Evolutionary conservation across 2,797 vertebrate genomes (phyloP).

Genomic region (Austrolebias charrua): DNA sequence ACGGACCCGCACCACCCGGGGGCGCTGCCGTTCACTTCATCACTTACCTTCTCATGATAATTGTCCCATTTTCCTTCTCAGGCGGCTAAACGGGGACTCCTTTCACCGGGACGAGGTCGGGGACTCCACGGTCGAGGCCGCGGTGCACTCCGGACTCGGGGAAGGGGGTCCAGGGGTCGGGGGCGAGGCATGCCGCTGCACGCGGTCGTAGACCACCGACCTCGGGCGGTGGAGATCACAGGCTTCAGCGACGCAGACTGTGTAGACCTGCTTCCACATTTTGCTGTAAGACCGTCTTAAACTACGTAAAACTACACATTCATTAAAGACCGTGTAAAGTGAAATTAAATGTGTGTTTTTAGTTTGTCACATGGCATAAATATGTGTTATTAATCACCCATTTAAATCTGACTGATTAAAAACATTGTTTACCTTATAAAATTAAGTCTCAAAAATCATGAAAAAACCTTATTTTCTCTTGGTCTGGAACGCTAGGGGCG

Average conservation of each 20-base stretch:
- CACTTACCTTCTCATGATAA: background rate
- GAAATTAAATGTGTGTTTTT: too few relatives aligned
- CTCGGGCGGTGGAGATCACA: slow-evolving; percentile 89
- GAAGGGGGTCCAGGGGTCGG: slow-evolving; percentile 84
- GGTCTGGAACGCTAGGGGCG: too few relatives aligned
- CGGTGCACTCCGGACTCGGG: slow-evolving; percentile 82
- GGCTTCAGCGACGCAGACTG: slow-evolving; percentile 88
- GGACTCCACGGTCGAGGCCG: slow-evolving; percentile 84
- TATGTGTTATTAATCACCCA: too few relatives aligned
- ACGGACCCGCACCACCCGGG: too few relatives aligned
- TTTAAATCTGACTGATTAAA: too few relatives aligned
- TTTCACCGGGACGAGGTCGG: slow-evolving; percentile 87
- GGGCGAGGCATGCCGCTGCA: slow-evolving; percentile 84
- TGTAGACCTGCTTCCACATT: slow-evolving; percentile 93
- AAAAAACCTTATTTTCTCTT: too few relatives aligned
- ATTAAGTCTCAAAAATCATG: too few relatives aligned
- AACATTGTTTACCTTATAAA: too few relatives aligned
- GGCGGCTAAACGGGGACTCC: slow-evolving; percentile 95
- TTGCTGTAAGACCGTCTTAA: slow-evolving; percentile 87
- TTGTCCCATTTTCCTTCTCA: slow-evolving; percentile 51
- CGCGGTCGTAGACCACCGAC: slow-evolving; percentile 91
- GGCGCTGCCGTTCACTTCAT: slow-evolving; percentile 17
- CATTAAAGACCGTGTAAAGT: too few relatives aligned
- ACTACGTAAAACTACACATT: background rate
- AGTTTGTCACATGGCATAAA: too few relatives aligned